Base-by-base conservation (phyloP, 2,797 vertebrate species). In the Parambassis ranga region DNA sequence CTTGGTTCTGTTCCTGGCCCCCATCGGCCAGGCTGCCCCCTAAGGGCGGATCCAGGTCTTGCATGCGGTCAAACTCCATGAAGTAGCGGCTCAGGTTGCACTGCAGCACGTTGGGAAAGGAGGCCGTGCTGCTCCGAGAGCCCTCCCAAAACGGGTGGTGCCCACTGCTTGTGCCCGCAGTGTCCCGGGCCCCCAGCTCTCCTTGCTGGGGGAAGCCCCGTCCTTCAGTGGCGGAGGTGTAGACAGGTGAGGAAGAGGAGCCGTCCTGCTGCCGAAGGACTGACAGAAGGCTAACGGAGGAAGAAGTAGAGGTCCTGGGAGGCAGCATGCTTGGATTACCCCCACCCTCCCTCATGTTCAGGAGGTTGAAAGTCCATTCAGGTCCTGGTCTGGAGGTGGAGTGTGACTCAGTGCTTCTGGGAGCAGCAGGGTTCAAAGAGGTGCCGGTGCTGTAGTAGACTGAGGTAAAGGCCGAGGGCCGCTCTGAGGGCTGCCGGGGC, bases 81-180 rank as follows among this genome's bases (percentile, higher is more conserved):
- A 99, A 99, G 89, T 98, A 98, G 64, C 96, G 95, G 90, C 95
- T 96, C 83, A 99, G 87, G 89, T 99, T 98, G 88, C 97, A 98
- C 38, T 97, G 97, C 78, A 99, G 90, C 64, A 97, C 97, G 11
- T 98, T 98, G 20, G 97, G 94, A 79, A 97, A 95, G 49, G 93
- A 94, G 1, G 91, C 87, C 0, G 92, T 90, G 86, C 93, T 93
- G 0, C 93, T 84, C 4, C 90, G 95, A 11, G 91, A 92, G 0
- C 91, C 85, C 4, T 93, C 92, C 74, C 91, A 93, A 52, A 92
- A 91, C 0, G 93, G 92, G 55, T 93, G 93, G 31, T 94, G 90
- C 1, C 93, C 91, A 27, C 93, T 87, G 83, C 92, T 95, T 1
- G 93, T 92, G n/a, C 95, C 92, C 2, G 93, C 91, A 1, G 6